Evolutionary conservation across 2,888 invertebrate genomes (phyloP), one percentile per base, ranked within the genome.

Genomic region (Ypsolopha scabrella): DNA sequence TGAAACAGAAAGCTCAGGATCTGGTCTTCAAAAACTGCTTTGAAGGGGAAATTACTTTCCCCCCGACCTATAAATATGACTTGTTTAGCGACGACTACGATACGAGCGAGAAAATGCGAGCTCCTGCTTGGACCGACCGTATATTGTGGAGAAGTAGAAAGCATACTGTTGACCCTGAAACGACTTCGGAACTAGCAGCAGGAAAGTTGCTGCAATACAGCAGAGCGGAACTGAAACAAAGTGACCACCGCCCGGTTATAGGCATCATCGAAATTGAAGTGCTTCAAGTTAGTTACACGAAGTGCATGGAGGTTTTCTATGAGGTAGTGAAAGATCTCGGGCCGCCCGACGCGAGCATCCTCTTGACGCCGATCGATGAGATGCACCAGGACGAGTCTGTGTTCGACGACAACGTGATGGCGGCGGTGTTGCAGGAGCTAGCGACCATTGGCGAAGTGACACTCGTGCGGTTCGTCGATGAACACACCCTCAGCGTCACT

Each of bases 31-130:
- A 94, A 68, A 95, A 96, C 65, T 99, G 97, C 72, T 88, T 91
- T 51, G 99, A 99, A 86, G 99, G 97, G 0, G 92, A 93, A 51
- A 92, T 98, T 37, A 91, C 89, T 45, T 99, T 99, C 75, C 90
- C 95, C 10, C 99, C 99, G 0, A 99, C 99, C 0, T 99, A 99
- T 77, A 99, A 99, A 73, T 99, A 99, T 72, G 99, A 99, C 85
- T 86, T 98, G 52, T 99, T 99, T 74, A 98, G 97, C 64, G 97
- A 99, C 73, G 98, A 99, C 79, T 99, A 98, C 72, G 99, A 99
- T 75, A 99, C 99, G 0, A 98, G 98, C 70, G 99, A 99, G 73
- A 99, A 99, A 80, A 93, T 93, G 69, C 90, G 99, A 53, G 94
- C 96, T 1, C 99, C 99, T 0, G 99, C 99, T 6, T 99, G 98